Evolutionary conservation across 1,140 invertebrate genomes (phyloP).

Genomic region (Drosophila baimaii): DNA sequence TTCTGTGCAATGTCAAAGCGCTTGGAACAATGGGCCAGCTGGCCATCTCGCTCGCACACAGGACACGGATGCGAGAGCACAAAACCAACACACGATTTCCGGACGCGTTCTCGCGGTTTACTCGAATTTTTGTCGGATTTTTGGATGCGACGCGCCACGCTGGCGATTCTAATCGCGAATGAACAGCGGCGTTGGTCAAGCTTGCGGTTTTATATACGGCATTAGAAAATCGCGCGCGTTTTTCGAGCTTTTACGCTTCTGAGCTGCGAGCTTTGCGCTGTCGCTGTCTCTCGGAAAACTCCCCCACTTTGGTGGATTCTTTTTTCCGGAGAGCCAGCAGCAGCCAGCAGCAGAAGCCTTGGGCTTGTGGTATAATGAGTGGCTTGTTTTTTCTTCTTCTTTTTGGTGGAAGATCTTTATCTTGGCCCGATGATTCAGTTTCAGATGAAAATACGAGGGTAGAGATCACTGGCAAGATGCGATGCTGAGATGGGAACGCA

Average conservation of each 20-base stretch:
- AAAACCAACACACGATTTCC: too few species aligned
- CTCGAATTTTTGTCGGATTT: not conserved
- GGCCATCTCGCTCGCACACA: constrained; percentile 37
- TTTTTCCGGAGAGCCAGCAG: constrained; percentile 23
- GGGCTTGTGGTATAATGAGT: constrained; percentile 64
- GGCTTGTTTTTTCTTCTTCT: not conserved
- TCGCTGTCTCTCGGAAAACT: constrained; percentile 35
- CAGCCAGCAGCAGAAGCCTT: constrained; percentile 68
- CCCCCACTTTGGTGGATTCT: constrained; percentile 35
- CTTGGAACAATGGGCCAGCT: constrained; percentile 28
- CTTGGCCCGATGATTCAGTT: constrained; percentile 53
- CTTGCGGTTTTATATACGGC: constrained; percentile 80
- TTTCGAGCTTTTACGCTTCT: constrained; percentile 54
- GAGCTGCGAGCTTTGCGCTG: constrained; percentile 25
- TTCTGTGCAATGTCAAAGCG: constrained; percentile 53
- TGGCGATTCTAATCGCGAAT: constrained; percentile 77
- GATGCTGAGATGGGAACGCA: constrained; percentile 34
- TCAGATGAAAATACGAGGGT: constrained; percentile 73
- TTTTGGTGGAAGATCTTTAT: constrained; percentile 71
- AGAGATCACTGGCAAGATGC: constrained; percentile 33
- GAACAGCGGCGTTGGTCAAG: constrained; percentile 74
- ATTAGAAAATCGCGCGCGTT: constrained; percentile 58
- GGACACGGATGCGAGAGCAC: constrained; percentile 49
- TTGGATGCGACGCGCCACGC: constrained; percentile 52
- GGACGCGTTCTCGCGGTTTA: constrained; percentile 22